Evolutionary conservation across 2,888 invertebrate species (phyloP).

Genomic region (Unio pictorum): DNA sequence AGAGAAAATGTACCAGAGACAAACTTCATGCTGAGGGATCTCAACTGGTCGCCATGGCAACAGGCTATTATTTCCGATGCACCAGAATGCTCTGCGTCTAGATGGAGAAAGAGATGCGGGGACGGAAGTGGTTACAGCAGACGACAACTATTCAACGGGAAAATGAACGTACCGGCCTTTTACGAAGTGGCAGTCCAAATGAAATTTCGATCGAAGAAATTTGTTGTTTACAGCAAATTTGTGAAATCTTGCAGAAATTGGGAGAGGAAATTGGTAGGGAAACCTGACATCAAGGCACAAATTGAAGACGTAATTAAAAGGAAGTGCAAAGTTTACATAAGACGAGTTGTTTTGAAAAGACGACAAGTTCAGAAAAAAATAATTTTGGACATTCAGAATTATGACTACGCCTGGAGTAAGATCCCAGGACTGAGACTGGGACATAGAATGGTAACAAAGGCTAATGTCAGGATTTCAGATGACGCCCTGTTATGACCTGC

Average conservation of each 20-base stretch:
- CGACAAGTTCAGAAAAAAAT: conserved; percentile 15
- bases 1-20: conserved; percentile 37
- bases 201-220: conserved; percentile 20
- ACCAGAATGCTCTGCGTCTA: not conserved
- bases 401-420: conserved; percentile 38
- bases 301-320: conserved; percentile 31
- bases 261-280: conserved; percentile 35
- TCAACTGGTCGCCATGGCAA: conserved; percentile 44
- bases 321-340: conserved; percentile 30
- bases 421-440: not conserved
- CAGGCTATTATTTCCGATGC: conserved; percentile 21
- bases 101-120: conserved; percentile 22
- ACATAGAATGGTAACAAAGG: conserved; percentile 14
- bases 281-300: conserved; percentile 25
- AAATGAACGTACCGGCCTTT: conserved; percentile 34
- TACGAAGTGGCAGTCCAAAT: conserved; percentile 45
- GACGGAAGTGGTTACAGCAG: conserved; percentile 28
- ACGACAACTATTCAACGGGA: conserved; percentile 29
- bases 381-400: conserved; percentile 19
- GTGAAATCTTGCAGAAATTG: conserved; percentile 16
- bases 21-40: conserved; percentile 37
- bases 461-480: conserved; percentile 13
- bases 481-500: no score
- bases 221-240: conserved; percentile 37
- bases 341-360: conserved; percentile 24